These are phyloP conservation scores for Actinostola sp. DNA, from an alignment of 92 coral and sea anemone genomes.

Conservation along the genomic window DNA sequence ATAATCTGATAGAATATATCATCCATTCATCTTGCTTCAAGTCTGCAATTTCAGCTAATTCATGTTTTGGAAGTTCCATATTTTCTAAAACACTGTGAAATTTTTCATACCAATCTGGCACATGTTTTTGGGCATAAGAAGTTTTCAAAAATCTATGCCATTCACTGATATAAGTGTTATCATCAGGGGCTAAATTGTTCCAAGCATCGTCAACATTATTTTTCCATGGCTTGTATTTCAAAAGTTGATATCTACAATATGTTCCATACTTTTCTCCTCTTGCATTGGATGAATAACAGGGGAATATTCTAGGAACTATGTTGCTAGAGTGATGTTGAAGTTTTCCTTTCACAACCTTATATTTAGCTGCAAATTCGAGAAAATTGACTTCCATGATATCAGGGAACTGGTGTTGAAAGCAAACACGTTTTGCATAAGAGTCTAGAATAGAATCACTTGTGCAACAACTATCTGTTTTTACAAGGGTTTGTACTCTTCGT, in stretches of 20 bases:
- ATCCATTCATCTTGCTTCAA: conserved; percentile 69
- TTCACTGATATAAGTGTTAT: conserved; percentile 30
- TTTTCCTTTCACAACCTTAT: conserved; percentile 19
- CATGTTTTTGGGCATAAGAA: conserved; percentile 47
- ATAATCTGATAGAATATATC: conserved; percentile 63
- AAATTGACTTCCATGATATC: conserved; percentile 54
- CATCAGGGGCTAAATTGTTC: conserved; percentile 34
- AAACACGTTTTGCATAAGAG: conserved; percentile 55
- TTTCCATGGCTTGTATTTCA: conserved; percentile 64
- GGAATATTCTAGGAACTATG: conserved; percentile 58
- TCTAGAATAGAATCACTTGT: conserved; percentile 44
- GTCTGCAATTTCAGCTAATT: conserved; percentile 15
- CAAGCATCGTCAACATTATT: conserved; percentile 57
- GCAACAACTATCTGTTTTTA: neutral
- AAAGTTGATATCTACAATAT: conserved; percentile 52
- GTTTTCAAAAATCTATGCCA: conserved; percentile 62
- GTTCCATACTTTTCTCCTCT: conserved; percentile 49
- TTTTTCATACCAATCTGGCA: conserved; percentile 62
- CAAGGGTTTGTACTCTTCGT: neutral
- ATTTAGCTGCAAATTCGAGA: conserved; percentile 51
- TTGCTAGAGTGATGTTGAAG: conserved; percentile 32
- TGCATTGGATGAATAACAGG: conserved; percentile 57
- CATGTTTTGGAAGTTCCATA: conserved; percentile 8
- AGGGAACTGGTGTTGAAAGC: conserved; percentile 28
- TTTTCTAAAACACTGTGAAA: conserved; percentile 30